Evolutionary conservation across 1,140 invertebrate species (phyloP), one percentile per base, ranked within the genome.

Genomic region (Atta colombica): DNA sequence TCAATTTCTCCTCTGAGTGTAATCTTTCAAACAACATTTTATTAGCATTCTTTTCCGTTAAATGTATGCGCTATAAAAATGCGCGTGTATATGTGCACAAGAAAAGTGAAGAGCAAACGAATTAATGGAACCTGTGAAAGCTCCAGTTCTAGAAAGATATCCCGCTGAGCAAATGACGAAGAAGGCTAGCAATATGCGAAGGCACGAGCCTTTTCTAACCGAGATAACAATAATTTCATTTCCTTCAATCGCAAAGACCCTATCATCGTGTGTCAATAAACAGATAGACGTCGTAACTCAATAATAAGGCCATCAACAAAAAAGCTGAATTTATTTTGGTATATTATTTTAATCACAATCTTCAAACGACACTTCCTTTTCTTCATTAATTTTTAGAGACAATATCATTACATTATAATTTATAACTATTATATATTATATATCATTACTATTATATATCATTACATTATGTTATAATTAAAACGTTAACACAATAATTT

Each of bases 191-290:
- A 45, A 74, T 58, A 84, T 61, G 16, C 39, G 80, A 84, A 61
- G 58, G n/a, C 80, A 75, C 55, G 69, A 63, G 39, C 53, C 39
- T 82, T 4, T 18, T 49, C 55, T 21, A 12, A 6, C 21, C 58
- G 53, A 63, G 55, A 61, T 74, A 74, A 55, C 45, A 75, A 84
- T 84, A 84, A 84, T 75, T 75, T 84, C 69, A 75, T 84, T 84
- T 84, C 25, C 80, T 84, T 49, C 39, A 25, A 82, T 74, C 55
- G 63, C 16, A 53, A 72, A 49, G 39, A 2, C 55, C 39, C 53
- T 72, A 74, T 75, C 55, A 35, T 21, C 55, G n/a, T 14, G 14
- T 49, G 55, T 39, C 25, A 63, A 61, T 35, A 74, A 45, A 78
- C 16, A 69, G n/a, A 61, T 25, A 74, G 35, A 74, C 14, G 3